Base-by-base conservation (phyloP, 1,140 invertebrate genomes). In the Helicoverpa zea region DNA sequence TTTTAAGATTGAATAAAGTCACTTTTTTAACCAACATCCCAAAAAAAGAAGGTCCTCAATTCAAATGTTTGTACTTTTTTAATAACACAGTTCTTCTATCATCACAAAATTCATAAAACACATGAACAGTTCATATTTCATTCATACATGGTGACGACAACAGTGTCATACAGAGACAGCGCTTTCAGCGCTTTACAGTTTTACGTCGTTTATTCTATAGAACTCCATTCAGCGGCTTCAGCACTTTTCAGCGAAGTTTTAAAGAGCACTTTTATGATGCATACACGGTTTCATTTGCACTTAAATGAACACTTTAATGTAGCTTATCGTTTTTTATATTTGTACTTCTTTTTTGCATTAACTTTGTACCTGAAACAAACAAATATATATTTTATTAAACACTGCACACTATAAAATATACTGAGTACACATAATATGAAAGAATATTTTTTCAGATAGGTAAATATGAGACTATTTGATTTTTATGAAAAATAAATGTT, bases 231-330 rank as follows among this genome's bases (percentile, higher is more conserved):
- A 54, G 49, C 49, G 12, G 49, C 13, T 23, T 30, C 7, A 72
- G 1, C 68, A 18, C 1, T 54, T 72, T 72, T 54, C 68, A 47
- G 68, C 68, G 23, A 12, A 18, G 16, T 35, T 11, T 13, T 30
- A 5, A 58, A n/a, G 54, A 23, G 59, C 1, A 30, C 29, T 54
- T 72, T 72, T 52, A 72, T 51, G 68, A 30, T 51, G 3, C 68
- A 29, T 52, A 70, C 52, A 72, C 68, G 47, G 30, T 72, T 72
- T 72, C 49, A 72, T 72, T 72, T 72, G 68, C 68, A 72, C 68
- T 72, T 52, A 72, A 72, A 49, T 29, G 18, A 18, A 29, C 49
- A 54, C 23, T 72, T 54, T 72, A 54, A 72, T 51, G 29, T 49
- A 29, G 23, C 47, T 54, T 29, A 72, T 72, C 49, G 68, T 52